Conservation (phyloP, 1,140 invertebrate species). For the Drosophila chauvacae region DNA sequence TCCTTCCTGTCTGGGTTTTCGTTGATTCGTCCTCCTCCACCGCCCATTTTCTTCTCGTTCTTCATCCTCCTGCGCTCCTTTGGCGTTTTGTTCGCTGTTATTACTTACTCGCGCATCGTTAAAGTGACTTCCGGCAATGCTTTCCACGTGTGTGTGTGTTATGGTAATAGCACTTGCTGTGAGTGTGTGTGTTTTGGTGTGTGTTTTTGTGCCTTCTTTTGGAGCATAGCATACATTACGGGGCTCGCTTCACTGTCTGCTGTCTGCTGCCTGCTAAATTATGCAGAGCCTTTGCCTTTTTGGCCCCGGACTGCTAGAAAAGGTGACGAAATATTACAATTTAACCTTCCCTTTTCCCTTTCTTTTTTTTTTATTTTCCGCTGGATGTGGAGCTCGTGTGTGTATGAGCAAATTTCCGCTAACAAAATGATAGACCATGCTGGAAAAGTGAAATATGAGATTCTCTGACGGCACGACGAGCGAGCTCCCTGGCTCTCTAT, state of each 20-base stretch:
- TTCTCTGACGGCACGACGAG: slow-evolving; percentile 6
- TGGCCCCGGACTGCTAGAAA: slow-evolving; percentile 40
- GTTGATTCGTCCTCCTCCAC: slow-evolving; percentile 15
- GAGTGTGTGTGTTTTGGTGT: slow-evolving; percentile 20
- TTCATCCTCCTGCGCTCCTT: slow-evolving; percentile 14
- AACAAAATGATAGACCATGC: slow-evolving; percentile 68
- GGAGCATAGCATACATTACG: slow-evolving; percentile 68
- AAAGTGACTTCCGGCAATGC: slow-evolving; percentile 77
- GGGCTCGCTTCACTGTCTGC: slow-evolving; percentile 53
- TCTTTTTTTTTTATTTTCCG: neutral
- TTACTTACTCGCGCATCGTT: slow-evolving; percentile 83
- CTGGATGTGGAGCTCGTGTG: neutral
- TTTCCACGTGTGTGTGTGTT: slow-evolving; percentile 33
- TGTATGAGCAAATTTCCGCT: slow-evolving; percentile 69
- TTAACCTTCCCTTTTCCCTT: slow-evolving; percentile 59
- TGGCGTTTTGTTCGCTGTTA: slow-evolving; percentile 62
- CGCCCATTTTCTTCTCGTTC: slow-evolving; percentile 29
- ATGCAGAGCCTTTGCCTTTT: slow-evolving; percentile 75
- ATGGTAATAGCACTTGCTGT: slow-evolving; percentile 61
- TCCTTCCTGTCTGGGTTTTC: slow-evolving; percentile 36
- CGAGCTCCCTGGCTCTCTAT: neutral
- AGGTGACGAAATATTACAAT: slow-evolving; percentile 83
- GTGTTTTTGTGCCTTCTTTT: slow-evolving; percentile 28
- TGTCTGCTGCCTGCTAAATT: slow-evolving; percentile 73
- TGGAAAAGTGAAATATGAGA: slow-evolving; percentile 40